Conservation (phyloP, 2,113 vertebrate species). For the Zootoca vivipara region DNA sequence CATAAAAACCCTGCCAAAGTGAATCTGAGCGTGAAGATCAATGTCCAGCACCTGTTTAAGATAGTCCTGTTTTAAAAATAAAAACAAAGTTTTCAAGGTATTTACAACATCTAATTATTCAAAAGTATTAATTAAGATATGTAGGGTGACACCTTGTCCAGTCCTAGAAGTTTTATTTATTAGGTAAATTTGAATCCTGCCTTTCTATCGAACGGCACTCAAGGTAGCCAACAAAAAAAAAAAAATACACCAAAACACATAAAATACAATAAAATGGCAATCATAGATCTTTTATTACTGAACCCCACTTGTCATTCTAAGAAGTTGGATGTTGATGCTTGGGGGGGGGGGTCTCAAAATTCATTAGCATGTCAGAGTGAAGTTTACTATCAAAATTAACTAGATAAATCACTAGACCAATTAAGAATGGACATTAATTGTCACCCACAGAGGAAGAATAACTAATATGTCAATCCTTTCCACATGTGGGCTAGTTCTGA, state of each 20-base stretch:
- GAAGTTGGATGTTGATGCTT: not conserved
- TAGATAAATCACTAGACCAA: not conserved
- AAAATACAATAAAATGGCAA: not conserved
- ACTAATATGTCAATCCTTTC: not conserved
- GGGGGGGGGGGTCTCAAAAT: not conserved
- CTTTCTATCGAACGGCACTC: not conserved
- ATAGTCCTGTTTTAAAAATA: slow-evolving; percentile 88
- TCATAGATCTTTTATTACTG: not conserved
- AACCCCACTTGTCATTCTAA: not conserved
- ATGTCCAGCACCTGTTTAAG: slow-evolving; percentile 99
- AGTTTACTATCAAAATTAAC: not conserved
- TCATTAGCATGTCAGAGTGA: not conserved
- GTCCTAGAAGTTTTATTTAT: slow-evolving; percentile 25
- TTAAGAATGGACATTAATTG: not conserved
- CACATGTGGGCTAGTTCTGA: not conserved
- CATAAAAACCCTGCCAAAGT: slow-evolving; percentile 99
- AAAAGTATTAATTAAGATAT: slow-evolving; percentile 44
- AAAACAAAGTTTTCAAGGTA: slow-evolving; percentile 49
- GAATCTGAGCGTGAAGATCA: slow-evolving; percentile 98
- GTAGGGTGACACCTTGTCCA: slow-evolving; percentile 43
- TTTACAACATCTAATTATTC: slow-evolving; percentile 47
- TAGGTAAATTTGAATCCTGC: not conserved
- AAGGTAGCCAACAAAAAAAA: not conserved
- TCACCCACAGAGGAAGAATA: not conserved
- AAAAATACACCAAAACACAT: not conserved